Base-by-base conservation (phyloP, 2,888 invertebrate species). In the Abrostola triplasia region DNA sequence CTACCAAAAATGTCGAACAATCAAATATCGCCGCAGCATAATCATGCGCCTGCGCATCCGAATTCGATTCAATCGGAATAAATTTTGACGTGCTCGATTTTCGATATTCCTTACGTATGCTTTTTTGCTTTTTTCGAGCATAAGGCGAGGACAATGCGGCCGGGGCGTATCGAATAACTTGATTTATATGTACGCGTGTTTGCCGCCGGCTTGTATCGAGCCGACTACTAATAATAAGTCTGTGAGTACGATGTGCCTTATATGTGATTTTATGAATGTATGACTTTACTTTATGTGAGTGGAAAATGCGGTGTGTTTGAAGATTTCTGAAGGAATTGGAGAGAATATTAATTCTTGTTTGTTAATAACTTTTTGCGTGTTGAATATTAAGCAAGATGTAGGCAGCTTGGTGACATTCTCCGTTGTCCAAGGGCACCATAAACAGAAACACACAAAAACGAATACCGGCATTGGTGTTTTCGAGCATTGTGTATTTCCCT, bases 81-180 rank as follows among this genome's bases (percentile, higher is more conserved):
- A 84, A 89, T 90, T 90, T 89, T 90, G 92, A 91, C 85, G 87
- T 86, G 84, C 88, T 89, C 89, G 87, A 89, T 90, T 88, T 91
- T 89, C 80, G 83, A 76, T 70, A 71, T 77, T 73, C 71, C 71
- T 79, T 86, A 85, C 70, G 64, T 79, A 80, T 80, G 55, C 82
- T 88, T 87, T 86, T 87, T 84, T 72, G 47, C 76, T 83, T 77
- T 84, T 86, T 84, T 77, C 77, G 64, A 82, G 83, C 84, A 80
- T 85, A 86, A 87, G 82, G 83, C 88, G 87, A 88, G 91, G 90
- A 92, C 92, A 92, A 92, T 91, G 91, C 86, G 82, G 88, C 85
- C 84, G 84, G 86, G 86, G 90, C 91, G 91, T 89, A 92, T 89
- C 92, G 92, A 91, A 92, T 92, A 90, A 89, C 87, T 89, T 92